Conservation (phyloP, 1,140 invertebrate species). For the Coptotermes formosanus region DNA sequence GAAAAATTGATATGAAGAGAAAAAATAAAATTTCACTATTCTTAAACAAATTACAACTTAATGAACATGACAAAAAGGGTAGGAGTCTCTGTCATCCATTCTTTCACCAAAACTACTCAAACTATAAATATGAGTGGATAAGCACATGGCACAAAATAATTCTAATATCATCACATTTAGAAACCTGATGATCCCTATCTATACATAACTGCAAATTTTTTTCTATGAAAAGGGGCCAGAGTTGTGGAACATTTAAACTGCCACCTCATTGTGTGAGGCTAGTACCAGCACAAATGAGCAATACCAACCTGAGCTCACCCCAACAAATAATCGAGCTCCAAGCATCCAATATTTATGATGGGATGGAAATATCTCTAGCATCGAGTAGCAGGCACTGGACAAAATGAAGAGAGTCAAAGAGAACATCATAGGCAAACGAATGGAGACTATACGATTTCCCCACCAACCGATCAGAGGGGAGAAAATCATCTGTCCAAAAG, state of each 20-base stretch:
- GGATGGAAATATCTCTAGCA: constrained; percentile 63
- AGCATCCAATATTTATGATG: constrained; percentile 71
- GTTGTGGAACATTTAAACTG: background rate
- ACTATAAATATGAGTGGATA: too few relatives aligned
- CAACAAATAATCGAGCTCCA: constrained; percentile 73
- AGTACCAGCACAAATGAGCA: background rate
- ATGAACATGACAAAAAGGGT: too few relatives aligned
- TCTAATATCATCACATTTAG: too few relatives aligned
- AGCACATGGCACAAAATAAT: too few relatives aligned
- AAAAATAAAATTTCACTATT: too few relatives aligned
- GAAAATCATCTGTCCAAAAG: constrained; percentile 83
- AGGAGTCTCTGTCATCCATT: too few relatives aligned
- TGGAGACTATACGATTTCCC: constrained; percentile 71
- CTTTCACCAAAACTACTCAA: too few relatives aligned
- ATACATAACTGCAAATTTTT: too few relatives aligned
- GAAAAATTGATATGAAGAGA: too few relatives aligned
- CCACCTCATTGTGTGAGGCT: background rate
- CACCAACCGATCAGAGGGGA: constrained; percentile 84
- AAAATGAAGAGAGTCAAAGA: constrained; percentile 71
- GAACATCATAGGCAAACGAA: constrained; percentile 68
- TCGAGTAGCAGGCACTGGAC: constrained; percentile 78
- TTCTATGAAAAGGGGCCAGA: background rate
- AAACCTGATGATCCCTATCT: too few relatives aligned
- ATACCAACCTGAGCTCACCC: constrained; percentile 65
- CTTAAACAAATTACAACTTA: too few relatives aligned